Base-by-base conservation (phyloP, 2,797 vertebrate genomes). In the Sebastes oblongus region DNA sequence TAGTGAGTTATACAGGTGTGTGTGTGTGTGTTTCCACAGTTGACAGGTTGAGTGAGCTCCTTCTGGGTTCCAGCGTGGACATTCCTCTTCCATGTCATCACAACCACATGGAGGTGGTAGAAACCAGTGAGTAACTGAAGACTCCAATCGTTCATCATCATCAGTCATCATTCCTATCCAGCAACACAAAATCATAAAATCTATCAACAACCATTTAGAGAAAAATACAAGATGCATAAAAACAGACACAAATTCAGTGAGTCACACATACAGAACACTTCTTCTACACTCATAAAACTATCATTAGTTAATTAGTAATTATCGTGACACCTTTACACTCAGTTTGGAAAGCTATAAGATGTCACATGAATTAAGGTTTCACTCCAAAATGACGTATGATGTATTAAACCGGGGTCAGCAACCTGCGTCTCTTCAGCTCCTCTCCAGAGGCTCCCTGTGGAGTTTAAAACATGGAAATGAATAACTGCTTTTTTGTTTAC, bases 21-120 rank as follows among this genome's bases (percentile, higher is more conserved):
- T 55, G 3, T 58, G 25, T 25, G 16, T 78, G 39, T 0, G 42
- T 89, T 32, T 73, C 60, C 34, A 80, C 88, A 98, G 97, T 97
- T 95, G 97, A 98, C 88, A 85, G 92, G 39, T 85, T 98, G 77
- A 96, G 95, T 79, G 97, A 98, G 72, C 88, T 97, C 13, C 87
- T 98, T 3, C 90, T 96, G 56, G 95, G 96, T 6, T 89, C 93
- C 3, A 85, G 78, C 13, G 78, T 95, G 2, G 96, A 97, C 24
- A 62, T 88, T 2, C 58, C 91, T 75, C 61, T 90, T 8, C 55
- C 81, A 32, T 90, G 81, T 66, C 96, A 91, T 68, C 94, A 90
- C 25, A 93, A 86, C 71, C 89, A 91, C 74, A 55, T 76, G 0
- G 64, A 87, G 18, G 89, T 61, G 36, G 68, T 86, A 62, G 71